Evolutionary conservation across 2,888 invertebrate genomes (phyloP).

Genomic region (Drosophila falleni): DNA sequence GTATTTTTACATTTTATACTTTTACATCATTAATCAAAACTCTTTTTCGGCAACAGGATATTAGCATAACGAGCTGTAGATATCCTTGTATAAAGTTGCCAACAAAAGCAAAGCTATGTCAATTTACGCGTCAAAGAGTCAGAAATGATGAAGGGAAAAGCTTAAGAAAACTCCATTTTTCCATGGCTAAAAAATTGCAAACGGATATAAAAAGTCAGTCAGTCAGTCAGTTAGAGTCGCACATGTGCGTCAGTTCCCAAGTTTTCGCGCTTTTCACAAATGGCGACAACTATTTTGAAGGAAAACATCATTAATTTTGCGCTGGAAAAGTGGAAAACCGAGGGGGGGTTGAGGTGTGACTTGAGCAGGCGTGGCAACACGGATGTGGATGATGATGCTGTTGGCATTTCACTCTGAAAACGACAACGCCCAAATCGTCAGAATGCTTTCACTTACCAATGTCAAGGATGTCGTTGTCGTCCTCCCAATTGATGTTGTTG

Average conservation of each 20-base stretch:
- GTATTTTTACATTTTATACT: conserved; percentile 26
- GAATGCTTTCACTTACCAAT: conserved; percentile 60
- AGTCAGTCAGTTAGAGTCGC: conserved; percentile 41
- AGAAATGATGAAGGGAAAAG: conserved; percentile 2
- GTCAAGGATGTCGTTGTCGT: conserved; percentile 15
- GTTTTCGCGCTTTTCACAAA: conserved; percentile 45
- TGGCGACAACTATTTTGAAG: conserved; percentile 58
- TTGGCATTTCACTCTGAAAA: conserved; percentile 47
- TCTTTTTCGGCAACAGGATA: conserved; percentile 64
- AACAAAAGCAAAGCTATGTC: conserved; percentile 74
- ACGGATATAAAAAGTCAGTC: conserved; percentile 74
- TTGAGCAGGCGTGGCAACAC: conserved; percentile 49
- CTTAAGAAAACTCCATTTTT: conserved; percentile 45
- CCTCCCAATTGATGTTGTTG: background rate
- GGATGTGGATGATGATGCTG: conserved; percentile 60
- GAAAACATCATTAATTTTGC: conserved; percentile 82
- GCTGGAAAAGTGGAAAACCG: conserved; percentile 11
- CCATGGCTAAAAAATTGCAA: conserved; percentile 74
- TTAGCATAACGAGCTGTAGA: conserved; percentile 73
- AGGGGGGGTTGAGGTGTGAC: background rate
- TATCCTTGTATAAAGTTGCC: conserved; percentile 19
- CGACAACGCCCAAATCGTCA: conserved; percentile 67
- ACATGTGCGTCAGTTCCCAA: conserved; percentile 82
- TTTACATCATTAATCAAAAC: conserved; percentile 81
- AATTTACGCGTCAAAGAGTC: conserved; percentile 65